Conservation (phyloP, 1,140 invertebrate species). For the Euwallacea fornicatus region DNA sequence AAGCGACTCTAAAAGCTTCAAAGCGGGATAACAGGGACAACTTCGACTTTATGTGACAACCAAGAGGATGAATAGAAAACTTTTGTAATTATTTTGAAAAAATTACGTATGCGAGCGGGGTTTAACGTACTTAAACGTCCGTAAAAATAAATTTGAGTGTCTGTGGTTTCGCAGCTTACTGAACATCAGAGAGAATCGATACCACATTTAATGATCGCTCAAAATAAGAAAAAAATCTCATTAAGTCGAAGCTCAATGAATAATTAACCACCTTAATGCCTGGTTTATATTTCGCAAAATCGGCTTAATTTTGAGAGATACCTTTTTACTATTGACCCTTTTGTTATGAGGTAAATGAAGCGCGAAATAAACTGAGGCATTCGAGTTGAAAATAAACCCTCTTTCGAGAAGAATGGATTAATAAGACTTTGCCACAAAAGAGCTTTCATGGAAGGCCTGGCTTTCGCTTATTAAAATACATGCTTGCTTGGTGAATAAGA, state of each 20-base stretch:
- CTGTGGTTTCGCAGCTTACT: no score
- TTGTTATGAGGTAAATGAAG: constrained; percentile 6
- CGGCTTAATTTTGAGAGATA: background rate
- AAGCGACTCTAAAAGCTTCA: no score
- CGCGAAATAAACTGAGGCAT: constrained; percentile 4
- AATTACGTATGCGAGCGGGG: no score
- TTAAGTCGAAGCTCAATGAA: background rate
- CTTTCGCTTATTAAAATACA: constrained; percentile 11
- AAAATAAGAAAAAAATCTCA: no score
- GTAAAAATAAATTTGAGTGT: no score
- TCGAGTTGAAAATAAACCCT: constrained; percentile 14
- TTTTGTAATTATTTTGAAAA: no score
- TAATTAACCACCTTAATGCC: background rate
- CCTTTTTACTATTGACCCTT: background rate
- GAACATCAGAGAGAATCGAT: no score
- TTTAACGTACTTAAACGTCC: no score
- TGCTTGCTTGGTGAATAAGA: background rate
- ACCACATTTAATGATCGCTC: no score
- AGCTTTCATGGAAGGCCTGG: background rate
- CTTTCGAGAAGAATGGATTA: constrained; percentile 11
- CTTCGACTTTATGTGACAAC: no score
- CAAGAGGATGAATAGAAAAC: no score
- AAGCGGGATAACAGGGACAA: no score
- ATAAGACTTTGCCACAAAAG: constrained; percentile 5
- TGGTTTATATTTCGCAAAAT: background rate